Percentiles rank a stretch among this genome's conserved stretches.
Evolutionary conservation across 2,888 invertebrate genomes (phyloP).

Genomic region (Acrocera orbiculus): DNA sequence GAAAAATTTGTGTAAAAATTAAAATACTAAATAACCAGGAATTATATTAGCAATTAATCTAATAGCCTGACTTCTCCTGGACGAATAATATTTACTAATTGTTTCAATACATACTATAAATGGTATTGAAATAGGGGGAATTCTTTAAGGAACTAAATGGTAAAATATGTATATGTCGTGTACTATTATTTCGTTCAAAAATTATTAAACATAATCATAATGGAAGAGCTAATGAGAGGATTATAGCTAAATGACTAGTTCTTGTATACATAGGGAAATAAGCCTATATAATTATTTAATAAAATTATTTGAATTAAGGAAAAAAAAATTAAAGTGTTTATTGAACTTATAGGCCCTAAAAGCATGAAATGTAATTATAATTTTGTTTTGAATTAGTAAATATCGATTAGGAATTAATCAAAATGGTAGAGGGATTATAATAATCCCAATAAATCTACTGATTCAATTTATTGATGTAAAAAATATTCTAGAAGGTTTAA

Average conservation of each 20-base stretch:
- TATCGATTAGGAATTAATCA: slow-evolving; percentile 39
- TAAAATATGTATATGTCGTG: slow-evolving; percentile 45
- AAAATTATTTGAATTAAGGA: slow-evolving; percentile 40
- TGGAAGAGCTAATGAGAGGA: slow-evolving; percentile 40
- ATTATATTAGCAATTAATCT: slow-evolving; percentile 62
- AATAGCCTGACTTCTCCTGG: slow-evolving; percentile 49
- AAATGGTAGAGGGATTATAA: slow-evolving; percentile 35
- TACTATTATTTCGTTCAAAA: slow-evolving; percentile 44
- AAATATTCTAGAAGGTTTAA: slow-evolving; percentile 41
- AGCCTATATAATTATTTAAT: slow-evolving; percentile 49
- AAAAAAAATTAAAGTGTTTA: slow-evolving; percentile 38
- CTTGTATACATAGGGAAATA: slow-evolving; percentile 55
- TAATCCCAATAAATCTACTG: slow-evolving; percentile 35
- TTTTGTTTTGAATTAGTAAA: slow-evolving; percentile 34
- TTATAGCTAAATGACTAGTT: slow-evolving; percentile 44
- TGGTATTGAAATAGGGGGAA: slow-evolving; percentile 43
- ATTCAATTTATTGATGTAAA: slow-evolving; percentile 41
- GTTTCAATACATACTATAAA: slow-evolving; percentile 61
- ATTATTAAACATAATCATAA: slow-evolving; percentile 48
- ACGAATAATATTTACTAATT: slow-evolving; percentile 52
- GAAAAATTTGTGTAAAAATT: slow-evolving; percentile 28
- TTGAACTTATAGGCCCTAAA: slow-evolving; percentile 32
- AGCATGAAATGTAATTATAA: slow-evolving; percentile 33
- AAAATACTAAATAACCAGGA: slow-evolving; percentile 35
- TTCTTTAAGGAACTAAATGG: slow-evolving; percentile 50